phyloP scores from a whole-genome alignment of 1,140 invertebrate genomes.

The Cherax destructor region DNA sequence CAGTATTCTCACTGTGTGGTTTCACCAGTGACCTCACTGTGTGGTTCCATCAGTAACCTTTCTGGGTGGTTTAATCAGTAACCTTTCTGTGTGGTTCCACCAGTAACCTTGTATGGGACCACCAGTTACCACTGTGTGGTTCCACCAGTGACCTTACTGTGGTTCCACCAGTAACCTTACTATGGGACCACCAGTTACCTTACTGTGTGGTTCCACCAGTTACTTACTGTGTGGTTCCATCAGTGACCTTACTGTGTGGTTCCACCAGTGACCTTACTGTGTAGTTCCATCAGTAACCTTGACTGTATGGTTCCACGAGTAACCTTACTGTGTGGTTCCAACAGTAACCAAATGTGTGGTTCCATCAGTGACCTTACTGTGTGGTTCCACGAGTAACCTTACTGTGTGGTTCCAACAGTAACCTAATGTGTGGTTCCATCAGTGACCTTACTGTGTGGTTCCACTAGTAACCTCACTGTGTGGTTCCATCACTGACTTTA shows the following conservation, averaged over 20 bases:
- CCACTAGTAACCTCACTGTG: too few relatives aligned
- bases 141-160: background rate
- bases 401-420: too few relatives aligned
- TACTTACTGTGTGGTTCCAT: background rate
- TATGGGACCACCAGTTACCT: background rate
- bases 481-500: too few relatives aligned
- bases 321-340: background rate
- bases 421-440: too few relatives aligned
- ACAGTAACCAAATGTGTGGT: too few relatives aligned
- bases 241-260: background rate
- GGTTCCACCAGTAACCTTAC: background rate
- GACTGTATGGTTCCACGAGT: background rate
- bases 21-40: background rate
- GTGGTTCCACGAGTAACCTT: too few relatives aligned
- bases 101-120: background rate
- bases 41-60: background rate
- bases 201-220: background rate
- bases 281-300: background rate
- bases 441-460: too few relatives aligned
- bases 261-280: background rate
- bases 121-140: background rate
- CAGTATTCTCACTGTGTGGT: background rate
- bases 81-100: background rate
- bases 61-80: background rate
- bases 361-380: too few relatives aligned